phyloP scores from a whole-genome alignment of 1,140 invertebrate genomes.

The Procambarus clarkii region DNA sequence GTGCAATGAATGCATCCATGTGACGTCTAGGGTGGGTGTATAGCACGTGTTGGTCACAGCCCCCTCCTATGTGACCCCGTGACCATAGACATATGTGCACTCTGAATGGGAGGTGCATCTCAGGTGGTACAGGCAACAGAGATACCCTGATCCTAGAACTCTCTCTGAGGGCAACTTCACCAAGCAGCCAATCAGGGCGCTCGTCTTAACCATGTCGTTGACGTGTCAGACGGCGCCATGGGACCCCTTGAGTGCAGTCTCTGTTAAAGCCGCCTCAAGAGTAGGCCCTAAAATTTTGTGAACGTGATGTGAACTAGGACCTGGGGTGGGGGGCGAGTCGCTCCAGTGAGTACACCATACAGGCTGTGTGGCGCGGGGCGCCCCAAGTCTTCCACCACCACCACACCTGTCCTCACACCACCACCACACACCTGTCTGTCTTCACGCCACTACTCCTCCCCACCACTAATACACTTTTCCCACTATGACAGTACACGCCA shows the following conservation, averaged over 20 bases:
- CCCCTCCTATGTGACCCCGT: no score
- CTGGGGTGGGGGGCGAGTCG: not conserved
- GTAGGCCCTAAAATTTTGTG: not conserved
- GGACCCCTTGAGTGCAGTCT: not conserved
- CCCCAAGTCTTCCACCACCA: not conserved
- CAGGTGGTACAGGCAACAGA: not conserved
- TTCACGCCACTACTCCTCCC: no score
- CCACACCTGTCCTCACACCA: not conserved
- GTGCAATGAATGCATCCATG: no score
- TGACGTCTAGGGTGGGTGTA: no score
- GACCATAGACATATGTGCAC: no score
- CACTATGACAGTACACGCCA: no score
- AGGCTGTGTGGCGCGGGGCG: not conserved
- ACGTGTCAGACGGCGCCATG: not conserved
- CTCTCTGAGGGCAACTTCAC: not conserved
- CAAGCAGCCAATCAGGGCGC: not conserved
- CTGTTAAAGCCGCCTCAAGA: constrained; percentile 7
- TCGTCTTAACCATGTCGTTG: not conserved
- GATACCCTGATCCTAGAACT: constrained; percentile 3
- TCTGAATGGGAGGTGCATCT: not conserved
- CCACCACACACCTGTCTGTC: not conserved
- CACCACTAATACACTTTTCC: no score
- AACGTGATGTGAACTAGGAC: not conserved
- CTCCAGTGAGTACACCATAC: not conserved
- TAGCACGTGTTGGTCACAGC: no score